These are phyloP conservation scores for Ctenicera cuprea DNA, from an alignment of 2,888 invertebrate species.

Conservation along the genomic window DNA sequence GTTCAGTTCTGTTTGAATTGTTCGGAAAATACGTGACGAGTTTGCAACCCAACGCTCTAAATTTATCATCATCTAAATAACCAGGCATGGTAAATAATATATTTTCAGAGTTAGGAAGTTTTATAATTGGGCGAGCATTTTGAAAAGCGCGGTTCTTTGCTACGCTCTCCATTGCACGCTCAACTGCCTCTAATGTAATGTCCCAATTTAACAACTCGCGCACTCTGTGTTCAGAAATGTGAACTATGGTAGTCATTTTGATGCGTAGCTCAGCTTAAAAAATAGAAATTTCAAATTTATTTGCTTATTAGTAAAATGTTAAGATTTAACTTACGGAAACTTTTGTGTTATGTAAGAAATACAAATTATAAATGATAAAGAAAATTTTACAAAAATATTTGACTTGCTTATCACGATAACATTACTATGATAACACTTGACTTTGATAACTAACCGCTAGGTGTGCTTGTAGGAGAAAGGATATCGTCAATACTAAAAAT, in stretches of 20 bases:
- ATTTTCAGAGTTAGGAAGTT: conserved; percentile 57
- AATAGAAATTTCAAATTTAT: background rate
- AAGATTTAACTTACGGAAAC: no score
- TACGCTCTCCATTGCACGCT: conserved; percentile 69
- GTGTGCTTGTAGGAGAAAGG: no score
- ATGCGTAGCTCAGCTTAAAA: background rate
- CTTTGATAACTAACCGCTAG: no score
- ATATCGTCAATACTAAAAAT: no score
- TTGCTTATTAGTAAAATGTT: no score
- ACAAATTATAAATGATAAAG: no score
- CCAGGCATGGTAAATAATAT: conserved; percentile 73
- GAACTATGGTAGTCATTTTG: conserved; percentile 31
- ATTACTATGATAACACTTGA: no score
- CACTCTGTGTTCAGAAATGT: conserved; percentile 66
- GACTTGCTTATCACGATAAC: no score
- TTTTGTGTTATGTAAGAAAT: no score
- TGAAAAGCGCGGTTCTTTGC: conserved; percentile 64
- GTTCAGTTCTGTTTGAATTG: conserved; percentile 66
- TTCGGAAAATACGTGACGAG: conserved; percentile 71
- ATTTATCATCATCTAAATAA: conserved; percentile 67
- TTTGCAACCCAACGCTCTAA: conserved; percentile 71
- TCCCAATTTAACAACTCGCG: conserved; percentile 69
- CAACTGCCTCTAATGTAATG: conserved; percentile 68
- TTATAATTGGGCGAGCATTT: conserved; percentile 66
- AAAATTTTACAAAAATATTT: no score